Base-by-base conservation (phyloP, 2,797 vertebrate genomes). In the Numenius phaeopus region DNA sequence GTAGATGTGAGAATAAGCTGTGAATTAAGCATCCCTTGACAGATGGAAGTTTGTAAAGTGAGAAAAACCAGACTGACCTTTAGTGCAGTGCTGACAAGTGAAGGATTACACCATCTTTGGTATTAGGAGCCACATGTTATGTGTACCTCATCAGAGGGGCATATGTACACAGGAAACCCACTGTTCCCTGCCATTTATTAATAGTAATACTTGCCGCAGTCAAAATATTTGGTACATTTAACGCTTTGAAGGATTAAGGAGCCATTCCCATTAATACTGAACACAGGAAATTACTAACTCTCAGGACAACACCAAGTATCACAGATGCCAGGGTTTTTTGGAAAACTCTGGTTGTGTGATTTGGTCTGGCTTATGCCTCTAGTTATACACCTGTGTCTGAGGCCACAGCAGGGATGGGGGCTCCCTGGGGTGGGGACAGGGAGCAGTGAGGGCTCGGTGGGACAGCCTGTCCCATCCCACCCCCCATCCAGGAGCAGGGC, bases 11-110 rank as follows among this genome's bases (percentile, higher is more conserved):
- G 93, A 95, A 97, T 97, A 98, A 96, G 62, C 80, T 89, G 89
- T 88, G 96, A 98, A 97, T 98, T 97, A 97, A 97, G 90, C 87
- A 95, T 97, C 94, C 96, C 97, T 95, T 98, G 98, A 97, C 98
- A 98, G 97, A 98, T 95, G 97, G 96, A 95, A 97, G 96, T 96
- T 98, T 97, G 95, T 89, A 90, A 97, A 97, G 96, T 98, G 98
- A 98, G 95, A 98, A 98, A 98, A 94, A 97, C 71, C 98, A 98
- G 98, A 97, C 93, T 96, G 95, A 97, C 96, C 95, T 97, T 95
- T 90, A 90, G 79, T 89, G 82, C 50, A 23, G 94, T 95, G 93
- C 97, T 97, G 95, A 98, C 96, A 98, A 97, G 97, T 95, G 89
- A 94, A 96, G 94, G 77, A 97, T 97, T 98, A 97, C 96, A 94